phyloP scores from a whole-genome alignment of 1,140 invertebrate species.

The Magallana angulata region DNA sequence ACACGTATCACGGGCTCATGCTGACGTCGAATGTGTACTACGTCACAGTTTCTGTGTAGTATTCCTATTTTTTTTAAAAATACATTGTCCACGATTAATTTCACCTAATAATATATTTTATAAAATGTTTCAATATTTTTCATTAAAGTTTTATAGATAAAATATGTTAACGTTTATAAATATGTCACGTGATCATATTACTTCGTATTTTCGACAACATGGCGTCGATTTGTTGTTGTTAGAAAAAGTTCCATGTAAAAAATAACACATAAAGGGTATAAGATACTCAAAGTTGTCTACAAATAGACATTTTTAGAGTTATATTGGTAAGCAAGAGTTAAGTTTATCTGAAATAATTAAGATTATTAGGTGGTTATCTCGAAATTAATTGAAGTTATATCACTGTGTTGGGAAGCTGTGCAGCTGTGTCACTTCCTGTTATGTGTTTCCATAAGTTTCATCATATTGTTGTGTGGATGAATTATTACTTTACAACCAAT shows the following conservation, averaged over 20 bases:
- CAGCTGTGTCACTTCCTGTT: no score
- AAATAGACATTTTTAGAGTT: background rate
- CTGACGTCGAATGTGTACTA: slow-evolving; percentile 72
- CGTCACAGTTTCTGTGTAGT: slow-evolving; percentile 67
- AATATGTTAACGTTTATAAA: background rate
- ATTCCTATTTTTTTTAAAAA: background rate
- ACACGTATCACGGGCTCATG: slow-evolving; percentile 64
- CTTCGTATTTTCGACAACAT: background rate
- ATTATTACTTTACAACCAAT: no score
- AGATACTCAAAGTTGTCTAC: background rate
- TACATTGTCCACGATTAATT: background rate
- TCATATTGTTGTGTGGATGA: no score
- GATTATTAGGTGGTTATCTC: no score
- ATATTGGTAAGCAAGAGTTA: background rate
- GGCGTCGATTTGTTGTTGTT: slow-evolving; percentile 39
- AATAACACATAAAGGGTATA: background rate
- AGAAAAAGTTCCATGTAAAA: slow-evolving; percentile 18
- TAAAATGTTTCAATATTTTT: background rate
- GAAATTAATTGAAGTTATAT: no score
- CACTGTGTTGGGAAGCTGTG: no score
- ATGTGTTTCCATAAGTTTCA: no score
- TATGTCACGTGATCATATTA: slow-evolving; percentile 13
- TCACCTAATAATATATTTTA: background rate
- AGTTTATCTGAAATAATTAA: no score
- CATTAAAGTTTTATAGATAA: background rate